Base-by-base conservation (phyloP, 2,113 vertebrate genomes). In the Platichthys flesus region DNA sequence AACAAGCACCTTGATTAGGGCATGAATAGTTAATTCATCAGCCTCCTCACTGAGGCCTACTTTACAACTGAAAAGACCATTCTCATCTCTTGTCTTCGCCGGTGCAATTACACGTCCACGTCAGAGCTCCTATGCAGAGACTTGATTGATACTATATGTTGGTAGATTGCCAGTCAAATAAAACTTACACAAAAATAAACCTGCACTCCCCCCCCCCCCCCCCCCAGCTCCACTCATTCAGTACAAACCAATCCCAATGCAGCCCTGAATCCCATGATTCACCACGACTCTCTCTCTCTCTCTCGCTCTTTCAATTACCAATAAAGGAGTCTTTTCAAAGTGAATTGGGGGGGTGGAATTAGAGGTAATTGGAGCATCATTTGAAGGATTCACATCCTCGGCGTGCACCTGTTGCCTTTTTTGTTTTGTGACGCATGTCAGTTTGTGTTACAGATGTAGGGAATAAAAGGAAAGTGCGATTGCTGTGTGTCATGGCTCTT, bases 1-100 rank as follows among this genome's bases (percentile, higher is more conserved):
- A 94, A 95, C 94, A 94, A 94, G 93, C 93, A 93, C 91, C 92
- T 93, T 95, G 93, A 95, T 95, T 95, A 90, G 92, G 90, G 87
- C 88, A 80, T 93, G 93, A 94, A 95, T 94, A 88, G 91, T 89
- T 92, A 88, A 94, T 94, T 95, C 92, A 94, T 94, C 94, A 91
- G 87, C 85, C 89, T 87, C 89, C 90, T 92, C 90, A 88, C 83
- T 78, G 77, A 77, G 73, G 80, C 89, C 87, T 79, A 84, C 91
- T 94, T 92, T 92, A 64, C 83, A 42, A 84, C 91, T 93, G 92
- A 93, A 94, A 94, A 90, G 89, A 85, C 88, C 84, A 89, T 94
- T 95, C 93, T 92, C 91, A 86, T 92, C 90, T 76, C 93, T 93
- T 91, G 91, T 91, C 89, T 88, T 79, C 78, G 85, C 66, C 84